phyloP scores from a whole-genome alignment of 2,888 invertebrate genomes.

The Bursaphelenchus okinawaensis region DNA sequence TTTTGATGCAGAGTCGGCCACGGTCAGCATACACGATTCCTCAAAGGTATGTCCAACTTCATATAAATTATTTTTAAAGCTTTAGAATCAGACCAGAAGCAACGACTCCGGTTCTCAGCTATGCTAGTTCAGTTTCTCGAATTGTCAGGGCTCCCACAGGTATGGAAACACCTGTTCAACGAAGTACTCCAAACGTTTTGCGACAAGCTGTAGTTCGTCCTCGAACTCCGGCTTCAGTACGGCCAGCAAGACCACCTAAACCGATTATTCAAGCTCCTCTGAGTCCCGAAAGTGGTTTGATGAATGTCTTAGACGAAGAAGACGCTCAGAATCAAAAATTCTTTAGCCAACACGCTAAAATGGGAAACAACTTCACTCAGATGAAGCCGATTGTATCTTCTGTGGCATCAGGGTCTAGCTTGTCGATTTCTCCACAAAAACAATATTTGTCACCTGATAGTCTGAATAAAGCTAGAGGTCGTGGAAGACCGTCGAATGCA shows the following conservation, averaged over 20 bases:
- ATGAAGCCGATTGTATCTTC: background rate
- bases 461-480: background rate
- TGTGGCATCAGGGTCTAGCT: background rate
- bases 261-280: background rate
- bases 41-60: background rate
- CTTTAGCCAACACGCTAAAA: background rate
- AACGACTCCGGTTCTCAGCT: background rate
- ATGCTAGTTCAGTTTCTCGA: background rate
- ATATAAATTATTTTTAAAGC: background rate
- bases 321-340: slow-evolving; percentile 13
- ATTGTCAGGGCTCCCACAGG: background rate
- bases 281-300: background rate
- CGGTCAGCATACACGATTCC: background rate
- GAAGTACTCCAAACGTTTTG: background rate
- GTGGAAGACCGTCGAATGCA: background rate
- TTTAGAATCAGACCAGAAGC: background rate
- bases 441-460: background rate
- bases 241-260: background rate
- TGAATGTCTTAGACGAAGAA: slow-evolving; percentile 21
- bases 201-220: background rate
- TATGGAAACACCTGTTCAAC: background rate
- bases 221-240: background rate
- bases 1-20: background rate
- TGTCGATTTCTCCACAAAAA: background rate
- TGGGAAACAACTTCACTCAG: background rate